Evolutionary conservation across 1,140 invertebrate species (phyloP), one percentile per base, ranked within the genome.

Genomic region (Drosophila lacertosa): DNA sequence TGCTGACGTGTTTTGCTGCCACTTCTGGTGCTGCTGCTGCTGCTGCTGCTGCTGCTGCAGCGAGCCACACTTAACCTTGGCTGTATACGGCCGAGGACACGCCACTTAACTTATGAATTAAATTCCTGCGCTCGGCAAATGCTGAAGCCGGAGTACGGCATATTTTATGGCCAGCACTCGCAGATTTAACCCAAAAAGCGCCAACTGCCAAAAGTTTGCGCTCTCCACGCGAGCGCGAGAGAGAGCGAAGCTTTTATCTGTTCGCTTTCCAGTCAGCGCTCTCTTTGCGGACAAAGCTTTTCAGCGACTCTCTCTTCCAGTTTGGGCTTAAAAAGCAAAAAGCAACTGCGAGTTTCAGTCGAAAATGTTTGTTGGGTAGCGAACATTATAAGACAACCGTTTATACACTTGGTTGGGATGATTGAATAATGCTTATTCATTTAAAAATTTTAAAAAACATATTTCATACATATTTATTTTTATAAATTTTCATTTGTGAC

Each of bases 101-200:
- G 74, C 65, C 77, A 78, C 82, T 86, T 76, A 69, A 86, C 82
- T 75, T 81, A 86, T 86, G 82, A 86, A 88, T 86, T 86, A 81
- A 86, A 81, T 81, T 77, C 82, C 82, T 72, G 62, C 58, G 66
- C 81, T 78, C 65, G 48, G 73, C 62, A 62, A 83, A 48, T 72
- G 47, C 79, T 45, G 62, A 55, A 66, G 62, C 39, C 60, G 44
- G 15, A 51, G 39, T 29, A 57, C 18, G 47, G 16, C 42, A 40
- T 51, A 60, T 66, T 63, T 79, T 53, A 62, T 55, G 55, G 53
- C 68, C 60, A 47, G 51, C 54, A 40, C 44, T 47, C 47, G 11
- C 50, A 73, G 80, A 67, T 67, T 84, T 83, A 84, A 69, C 72
- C 81, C 60, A 74, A 77, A 76, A 86, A 71, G 53, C 62, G n/a